Evolutionary conservation across 2,113 vertebrate species (phyloP), one percentile per base, ranked within the genome.

Genomic region (Embiotoca jacksoni): DNA sequence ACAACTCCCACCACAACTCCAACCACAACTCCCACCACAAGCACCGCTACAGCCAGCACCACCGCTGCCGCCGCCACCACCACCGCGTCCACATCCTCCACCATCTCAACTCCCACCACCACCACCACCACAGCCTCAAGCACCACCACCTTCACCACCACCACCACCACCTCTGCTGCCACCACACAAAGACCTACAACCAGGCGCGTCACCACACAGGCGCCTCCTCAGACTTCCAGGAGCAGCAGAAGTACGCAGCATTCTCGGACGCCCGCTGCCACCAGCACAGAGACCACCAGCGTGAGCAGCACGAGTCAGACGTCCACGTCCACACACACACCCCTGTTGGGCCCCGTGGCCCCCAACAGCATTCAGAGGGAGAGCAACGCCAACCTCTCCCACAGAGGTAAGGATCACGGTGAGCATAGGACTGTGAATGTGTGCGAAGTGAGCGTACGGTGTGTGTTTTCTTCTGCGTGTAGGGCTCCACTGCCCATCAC

Each of bases 301-400:
- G 59, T 83, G 5, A 82, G 86, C 55, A 82, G 83, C 70, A 86
- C 89, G 35, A 90, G 73, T 6, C 88, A 73, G 89, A 61, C 10
- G 0, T 85, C 66, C 32, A 88, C 93, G 53, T 3, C 94, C 91
- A 75, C 91, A 49, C 87, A 77, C 77, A 90, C 89, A 0, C 85
- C 90, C 5, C 33, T 86, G 11, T 10, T 91, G 44, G 65, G 69
- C 50, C 81, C 90, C 0, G 37, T 74, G 63, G 81, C 75, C 9
- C 90, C 92, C 7, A 93, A 94, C 81, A 89, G 91, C 65, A 91
- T 94, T 64, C 96, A 95, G 72, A 96, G 94, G 31, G 95, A 95
- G 76, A 96, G 84, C 82, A 92, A 97, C 78, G 95, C 88, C 89
- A 98, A 96, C 90, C 95, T 98, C 52, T 98, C 97, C 37, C 97